Evolutionary conservation across 2,797 vertebrate species (phyloP).

Genomic region (Xenentodon cancila): DNA sequence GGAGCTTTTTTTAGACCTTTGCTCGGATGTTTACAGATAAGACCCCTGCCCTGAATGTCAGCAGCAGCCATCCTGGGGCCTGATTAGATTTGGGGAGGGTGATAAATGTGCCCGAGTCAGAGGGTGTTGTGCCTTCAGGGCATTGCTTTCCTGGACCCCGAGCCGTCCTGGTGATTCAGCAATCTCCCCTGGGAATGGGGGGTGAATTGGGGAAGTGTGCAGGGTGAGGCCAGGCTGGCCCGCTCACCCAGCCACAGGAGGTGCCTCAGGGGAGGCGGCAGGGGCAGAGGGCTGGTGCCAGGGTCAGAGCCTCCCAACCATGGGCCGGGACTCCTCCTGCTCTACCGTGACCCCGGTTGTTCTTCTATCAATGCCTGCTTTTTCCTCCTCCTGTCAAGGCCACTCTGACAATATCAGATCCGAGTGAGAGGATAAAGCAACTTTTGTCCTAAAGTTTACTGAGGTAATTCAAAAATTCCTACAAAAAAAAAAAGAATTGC

Average conservation of each 20-base stretch:
- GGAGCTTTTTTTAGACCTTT: constrained; percentile 77
- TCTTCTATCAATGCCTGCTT: constrained; percentile 83
- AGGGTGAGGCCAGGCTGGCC: constrained; percentile 68
- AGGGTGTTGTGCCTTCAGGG: constrained; percentile 76
- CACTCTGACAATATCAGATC: constrained; percentile 56
- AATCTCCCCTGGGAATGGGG: constrained; percentile 72
- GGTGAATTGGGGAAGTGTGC: constrained; percentile 84
- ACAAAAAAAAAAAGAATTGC: constrained; percentile 59
- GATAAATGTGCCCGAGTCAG: constrained; percentile 86
- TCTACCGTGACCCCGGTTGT: constrained; percentile 83
- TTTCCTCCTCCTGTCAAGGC: constrained; percentile 75
- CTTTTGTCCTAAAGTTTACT: constrained; percentile 78
- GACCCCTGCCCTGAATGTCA: constrained; percentile 80
- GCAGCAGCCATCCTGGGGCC: constrained; percentile 74
- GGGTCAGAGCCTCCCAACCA: constrained; percentile 83
- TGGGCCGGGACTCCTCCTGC: constrained; percentile 81
- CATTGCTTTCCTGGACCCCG: constrained; percentile 49
- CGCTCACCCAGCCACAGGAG: constrained; percentile 77
- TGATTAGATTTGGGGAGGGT: constrained; percentile 83
- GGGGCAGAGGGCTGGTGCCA: constrained; percentile 88
- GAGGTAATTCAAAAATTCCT: constrained; percentile 72
- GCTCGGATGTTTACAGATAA: constrained; percentile 87
- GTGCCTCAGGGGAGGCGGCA: constrained; percentile 83
- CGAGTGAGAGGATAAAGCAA: constrained; percentile 43
- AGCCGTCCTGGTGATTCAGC: constrained; percentile 69